Conservation (phyloP, 2,797 vertebrate species). For the Lophotriccus pileatus region DNA sequence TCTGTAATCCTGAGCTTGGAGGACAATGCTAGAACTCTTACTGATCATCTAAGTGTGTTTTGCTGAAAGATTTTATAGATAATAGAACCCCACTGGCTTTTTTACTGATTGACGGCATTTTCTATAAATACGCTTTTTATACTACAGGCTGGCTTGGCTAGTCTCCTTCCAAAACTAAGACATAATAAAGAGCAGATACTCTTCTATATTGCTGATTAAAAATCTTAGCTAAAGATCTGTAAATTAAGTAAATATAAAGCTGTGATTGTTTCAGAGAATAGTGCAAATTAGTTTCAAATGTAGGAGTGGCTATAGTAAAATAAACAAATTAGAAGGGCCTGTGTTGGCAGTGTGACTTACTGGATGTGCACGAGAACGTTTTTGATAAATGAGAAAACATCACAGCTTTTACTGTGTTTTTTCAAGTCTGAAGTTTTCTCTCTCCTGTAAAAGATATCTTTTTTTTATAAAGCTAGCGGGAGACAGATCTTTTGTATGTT, state of each 20-base stretch:
- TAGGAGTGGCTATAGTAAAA: background rate
- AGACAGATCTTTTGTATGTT: background rate
- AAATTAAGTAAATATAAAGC: background rate
- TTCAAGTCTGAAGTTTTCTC: background rate
- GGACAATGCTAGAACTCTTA: background rate
- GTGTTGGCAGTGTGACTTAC: background rate
- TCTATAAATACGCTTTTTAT: background rate
- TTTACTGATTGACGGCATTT: background rate
- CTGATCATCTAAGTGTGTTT: slow-evolving; percentile 27
- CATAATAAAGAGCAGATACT: background rate
- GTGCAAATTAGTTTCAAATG: background rate
- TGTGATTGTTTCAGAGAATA: background rate
- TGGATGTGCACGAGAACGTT: background rate
- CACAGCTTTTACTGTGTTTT: background rate
- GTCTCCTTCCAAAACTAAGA: background rate
- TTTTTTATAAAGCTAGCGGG: background rate
- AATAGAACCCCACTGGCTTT: background rate
- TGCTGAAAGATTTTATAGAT: slow-evolving; percentile 15
- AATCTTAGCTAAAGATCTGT: background rate
- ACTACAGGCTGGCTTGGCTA: background rate
- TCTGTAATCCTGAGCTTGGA: background rate
- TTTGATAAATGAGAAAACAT: background rate
- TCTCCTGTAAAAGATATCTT: background rate
- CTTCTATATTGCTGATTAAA: background rate
- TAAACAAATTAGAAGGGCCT: background rate